These are phyloP conservation scores for Cotesia typhae DNA, from an alignment of 1,140 invertebrate genomes.

Conservation along the genomic window DNA sequence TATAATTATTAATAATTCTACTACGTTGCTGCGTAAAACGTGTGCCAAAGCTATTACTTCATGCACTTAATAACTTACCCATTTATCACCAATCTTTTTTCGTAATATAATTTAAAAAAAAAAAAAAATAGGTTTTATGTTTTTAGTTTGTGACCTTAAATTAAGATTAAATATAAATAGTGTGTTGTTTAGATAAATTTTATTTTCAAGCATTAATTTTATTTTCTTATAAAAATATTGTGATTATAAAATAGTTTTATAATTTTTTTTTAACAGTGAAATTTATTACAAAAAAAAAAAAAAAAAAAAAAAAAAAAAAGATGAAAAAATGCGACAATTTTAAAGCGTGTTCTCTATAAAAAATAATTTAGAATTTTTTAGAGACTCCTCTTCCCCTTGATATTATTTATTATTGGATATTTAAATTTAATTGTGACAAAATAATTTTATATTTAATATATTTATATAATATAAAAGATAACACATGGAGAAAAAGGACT, in stretches of 20 bases:
- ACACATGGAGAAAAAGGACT: no score
- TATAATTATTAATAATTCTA: conserved; percentile 33
- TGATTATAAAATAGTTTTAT: conserved; percentile 28
- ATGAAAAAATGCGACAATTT: no score
- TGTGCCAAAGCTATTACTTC: conserved; percentile 18
- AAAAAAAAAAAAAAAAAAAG: no score
- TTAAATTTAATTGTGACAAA: no score
- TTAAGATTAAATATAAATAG: conserved; percentile 14
- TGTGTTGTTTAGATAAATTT: conserved; percentile 30
- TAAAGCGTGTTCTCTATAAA: no score
- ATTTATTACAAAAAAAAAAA: no score
- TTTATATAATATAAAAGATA: no score
- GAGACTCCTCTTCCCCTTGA: no score
- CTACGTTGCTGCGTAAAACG: background rate
- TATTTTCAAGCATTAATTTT: conserved; percentile 1
- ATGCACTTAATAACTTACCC: conserved; percentile 8
- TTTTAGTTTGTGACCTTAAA: conserved; percentile 15
- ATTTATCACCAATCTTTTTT: no score
- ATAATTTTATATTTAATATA: no score
- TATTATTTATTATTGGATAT: no score
- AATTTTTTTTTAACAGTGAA: conserved; percentile 14
- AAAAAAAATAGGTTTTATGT: background rate
- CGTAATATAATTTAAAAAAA: background rate
- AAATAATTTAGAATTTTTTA: no score
- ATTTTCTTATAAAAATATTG: conserved; percentile 19